These are phyloP conservation scores for Xenopus borealis DNA, from an alignment of 2,113 vertebrate species.

Conservation along the genomic window DNA sequence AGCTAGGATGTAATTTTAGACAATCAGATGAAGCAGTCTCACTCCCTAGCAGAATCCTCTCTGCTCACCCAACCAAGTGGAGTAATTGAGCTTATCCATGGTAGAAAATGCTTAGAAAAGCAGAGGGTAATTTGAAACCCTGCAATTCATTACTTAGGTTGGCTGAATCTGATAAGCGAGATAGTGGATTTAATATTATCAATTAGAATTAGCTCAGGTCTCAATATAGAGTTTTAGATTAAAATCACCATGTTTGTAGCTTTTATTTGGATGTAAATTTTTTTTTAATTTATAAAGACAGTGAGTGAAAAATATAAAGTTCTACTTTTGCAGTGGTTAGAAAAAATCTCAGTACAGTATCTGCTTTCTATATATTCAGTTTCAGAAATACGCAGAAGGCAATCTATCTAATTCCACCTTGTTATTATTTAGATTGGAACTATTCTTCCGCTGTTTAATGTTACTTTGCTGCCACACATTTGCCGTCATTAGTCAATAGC, in stretches of 20 bases:
- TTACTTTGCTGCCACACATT: not conserved
- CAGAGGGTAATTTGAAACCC: constrained; percentile 42
- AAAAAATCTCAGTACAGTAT: not conserved
- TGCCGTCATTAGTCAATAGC: not conserved
- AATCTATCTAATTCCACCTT: too few species aligned
- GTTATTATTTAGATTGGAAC: too few species aligned
- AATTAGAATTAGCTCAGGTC: constrained; percentile 38
- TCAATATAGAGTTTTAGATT: constrained; percentile 30
- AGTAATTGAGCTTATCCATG: constrained; percentile 41
- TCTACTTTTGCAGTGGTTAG: not conserved
- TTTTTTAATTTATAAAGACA: constrained; percentile 2
- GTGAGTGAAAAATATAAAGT: constrained; percentile 5
- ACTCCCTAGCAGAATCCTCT: constrained; percentile 25
- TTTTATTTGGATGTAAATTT: constrained; percentile 17
- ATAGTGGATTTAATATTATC: constrained; percentile 39
- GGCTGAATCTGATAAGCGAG: constrained; percentile 40
- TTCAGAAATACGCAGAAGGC: too few species aligned
- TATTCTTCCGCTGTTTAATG: too few species aligned
- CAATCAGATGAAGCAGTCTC: constrained; percentile 42
- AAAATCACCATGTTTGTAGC: constrained; percentile 14
- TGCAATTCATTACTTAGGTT: constrained; percentile 42
- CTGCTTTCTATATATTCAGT: too few species aligned
- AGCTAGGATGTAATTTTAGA: constrained; percentile 44
- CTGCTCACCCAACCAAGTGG: constrained; percentile 42
- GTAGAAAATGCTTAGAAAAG: constrained; percentile 41